Evolutionary conservation across 1,140 invertebrate species (phyloP).

Genomic region (Lerema accius): DNA sequence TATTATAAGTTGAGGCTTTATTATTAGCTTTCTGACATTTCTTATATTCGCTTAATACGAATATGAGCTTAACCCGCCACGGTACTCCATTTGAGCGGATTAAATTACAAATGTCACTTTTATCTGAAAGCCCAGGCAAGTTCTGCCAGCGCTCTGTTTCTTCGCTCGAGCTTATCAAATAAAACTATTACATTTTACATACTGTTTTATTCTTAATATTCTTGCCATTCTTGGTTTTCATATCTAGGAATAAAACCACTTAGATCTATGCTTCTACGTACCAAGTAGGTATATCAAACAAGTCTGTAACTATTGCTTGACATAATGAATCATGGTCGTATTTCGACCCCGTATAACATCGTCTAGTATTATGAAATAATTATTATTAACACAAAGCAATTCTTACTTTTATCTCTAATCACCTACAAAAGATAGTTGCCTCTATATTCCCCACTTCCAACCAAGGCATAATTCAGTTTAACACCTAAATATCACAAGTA

Average conservation of each 20-base stretch:
- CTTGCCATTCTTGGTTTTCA: neutral
- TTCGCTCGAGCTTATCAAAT: neutral
- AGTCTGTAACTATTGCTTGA: too few relatives aligned
- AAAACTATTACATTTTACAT: neutral
- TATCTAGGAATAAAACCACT: too few relatives aligned
- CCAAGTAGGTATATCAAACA: too few relatives aligned
- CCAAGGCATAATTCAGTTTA: neutral
- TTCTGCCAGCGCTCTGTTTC: neutral
- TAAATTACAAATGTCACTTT: slow-evolving; percentile 19
- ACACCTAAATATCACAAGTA: neutral
- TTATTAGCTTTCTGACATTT: slow-evolving; percentile 10
- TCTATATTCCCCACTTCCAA: neutral
- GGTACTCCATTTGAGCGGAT: slow-evolving; percentile 17
- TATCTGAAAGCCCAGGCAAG: slow-evolving; percentile 14
- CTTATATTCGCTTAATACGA: slow-evolving; percentile 3
- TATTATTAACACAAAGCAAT: too few relatives aligned
- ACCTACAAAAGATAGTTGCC: too few relatives aligned
- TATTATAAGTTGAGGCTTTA: neutral
- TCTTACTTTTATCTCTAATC: too few relatives aligned
- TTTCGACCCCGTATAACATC: too few relatives aligned
- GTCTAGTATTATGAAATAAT: too few relatives aligned
- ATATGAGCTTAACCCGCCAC: slow-evolving; percentile 10
- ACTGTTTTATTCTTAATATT: neutral
- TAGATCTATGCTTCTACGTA: too few relatives aligned
- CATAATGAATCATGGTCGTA: too few relatives aligned